These are phyloP conservation scores for Platichthys stellatus DNA, from an alignment of 2,113 vertebrate species.

Conservation along the genomic window DNA sequence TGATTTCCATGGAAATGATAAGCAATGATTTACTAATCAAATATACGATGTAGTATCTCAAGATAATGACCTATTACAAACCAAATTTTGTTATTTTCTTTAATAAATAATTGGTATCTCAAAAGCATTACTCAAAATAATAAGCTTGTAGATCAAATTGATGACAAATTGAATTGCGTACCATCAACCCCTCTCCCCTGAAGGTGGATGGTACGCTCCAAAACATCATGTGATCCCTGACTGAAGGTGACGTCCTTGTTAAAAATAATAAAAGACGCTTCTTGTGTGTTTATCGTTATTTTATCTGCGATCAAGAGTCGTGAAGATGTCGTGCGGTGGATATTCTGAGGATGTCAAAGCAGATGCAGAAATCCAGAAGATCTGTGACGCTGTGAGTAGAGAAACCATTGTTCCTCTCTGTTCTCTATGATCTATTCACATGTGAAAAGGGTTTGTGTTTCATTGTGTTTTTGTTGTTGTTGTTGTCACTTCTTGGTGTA, in stretches of 20 bases:
- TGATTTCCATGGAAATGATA: too few relatives aligned
- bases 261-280: too few relatives aligned
- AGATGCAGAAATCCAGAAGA: constrained; percentile 77
- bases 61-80: too few relatives aligned
- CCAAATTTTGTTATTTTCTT: too few relatives aligned
- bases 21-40: too few relatives aligned
- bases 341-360: constrained; percentile 1
- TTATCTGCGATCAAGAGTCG: neutral
- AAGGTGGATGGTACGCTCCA: constrained; percentile 43
- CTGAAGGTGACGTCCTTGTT: neutral
- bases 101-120: too few relatives aligned
- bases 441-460: neutral
- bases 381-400: constrained; percentile 79
- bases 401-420: neutral
- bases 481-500: neutral
- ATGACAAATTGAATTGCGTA: too few relatives aligned
- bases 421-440: too few relatives aligned
- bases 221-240: constrained; percentile 25
- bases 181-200: neutral
- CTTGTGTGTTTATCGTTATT: neutral
- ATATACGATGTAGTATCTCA: too few relatives aligned
- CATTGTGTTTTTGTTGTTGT: neutral
- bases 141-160: too few relatives aligned
- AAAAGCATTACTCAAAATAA: too few relatives aligned
- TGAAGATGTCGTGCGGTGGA: constrained; percentile 76